A percentile compares a stretch with the other conserved stretches of the same genome.
phyloP scores from a whole-genome alignment of 2,888 invertebrate genomes.

The Empis livida region DNA sequence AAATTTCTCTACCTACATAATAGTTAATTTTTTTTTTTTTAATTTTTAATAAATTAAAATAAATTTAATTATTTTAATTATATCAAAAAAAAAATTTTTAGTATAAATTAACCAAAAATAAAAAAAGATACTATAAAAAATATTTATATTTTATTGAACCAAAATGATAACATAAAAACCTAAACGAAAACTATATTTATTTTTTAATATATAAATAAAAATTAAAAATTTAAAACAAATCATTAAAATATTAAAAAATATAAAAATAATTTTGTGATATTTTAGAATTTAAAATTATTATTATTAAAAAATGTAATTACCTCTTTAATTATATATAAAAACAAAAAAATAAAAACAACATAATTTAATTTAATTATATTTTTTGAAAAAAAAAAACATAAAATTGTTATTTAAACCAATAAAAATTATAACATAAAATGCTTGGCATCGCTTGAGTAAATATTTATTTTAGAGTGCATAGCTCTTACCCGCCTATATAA shows the following conservation, averaged over 20 bases:
- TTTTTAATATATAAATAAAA: no score
- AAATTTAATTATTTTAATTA: neutral
- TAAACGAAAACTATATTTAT: no score
- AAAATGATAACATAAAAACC: no score
- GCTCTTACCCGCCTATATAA: constrained; percentile 13
- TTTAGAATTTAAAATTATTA: no score
- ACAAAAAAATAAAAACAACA: constrained; percentile 1
- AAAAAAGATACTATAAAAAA: no score
- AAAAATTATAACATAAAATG: constrained; percentile 12
- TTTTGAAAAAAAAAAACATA: neutral
- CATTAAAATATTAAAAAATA: no score
- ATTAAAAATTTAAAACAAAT: no score
- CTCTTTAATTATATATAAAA: neutral
- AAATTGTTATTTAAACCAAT: neutral
- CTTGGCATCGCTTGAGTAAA: constrained; percentile 20
- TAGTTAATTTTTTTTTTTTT: neutral
- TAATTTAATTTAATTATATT: constrained; percentile 11
- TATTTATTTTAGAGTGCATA: constrained; percentile 16
- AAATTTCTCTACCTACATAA: no score
- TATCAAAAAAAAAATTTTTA: neutral
- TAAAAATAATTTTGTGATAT: no score
- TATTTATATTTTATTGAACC: no score
- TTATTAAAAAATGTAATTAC: no score
- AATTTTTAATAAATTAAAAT: neutral
- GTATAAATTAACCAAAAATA: neutral